These are phyloP conservation scores for Gorsachius magnificus DNA, from an alignment of 2,797 vertebrate genomes.

Conservation along the genomic window DNA sequence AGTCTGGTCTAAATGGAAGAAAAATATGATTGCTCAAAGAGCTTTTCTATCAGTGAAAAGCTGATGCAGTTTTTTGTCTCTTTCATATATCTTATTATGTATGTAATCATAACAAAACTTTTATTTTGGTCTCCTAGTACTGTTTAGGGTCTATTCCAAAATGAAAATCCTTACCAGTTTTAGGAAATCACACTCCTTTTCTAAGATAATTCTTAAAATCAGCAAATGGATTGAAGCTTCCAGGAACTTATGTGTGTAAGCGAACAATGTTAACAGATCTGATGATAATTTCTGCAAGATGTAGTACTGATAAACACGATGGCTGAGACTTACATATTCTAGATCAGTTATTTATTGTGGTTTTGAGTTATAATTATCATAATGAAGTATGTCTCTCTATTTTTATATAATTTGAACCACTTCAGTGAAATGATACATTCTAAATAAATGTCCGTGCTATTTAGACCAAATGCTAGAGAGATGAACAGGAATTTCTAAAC, in stretches of 20 bases:
- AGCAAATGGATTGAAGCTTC: background rate
- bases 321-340: background rate
- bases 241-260: background rate
- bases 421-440: background rate
- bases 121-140: background rate
- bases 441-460: background rate
- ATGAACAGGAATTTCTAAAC: background rate
- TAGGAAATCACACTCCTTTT: background rate
- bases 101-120: background rate
- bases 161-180: background rate
- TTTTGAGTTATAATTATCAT: background rate
- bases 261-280: background rate
- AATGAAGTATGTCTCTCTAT: background rate
- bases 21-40: background rate
- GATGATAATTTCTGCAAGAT: background rate
- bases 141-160: background rate
- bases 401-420: background rate
- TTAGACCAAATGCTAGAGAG: background rate
- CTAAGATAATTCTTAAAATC: background rate
- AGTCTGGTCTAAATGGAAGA: background rate
- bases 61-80: background rate
- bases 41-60: background rate
- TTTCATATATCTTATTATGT: background rate
- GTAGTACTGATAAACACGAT: background rate
- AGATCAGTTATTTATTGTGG: background rate